phyloP scores from a whole-genome alignment of 1,140 invertebrate species.

The Bombus terrestris region DNA sequence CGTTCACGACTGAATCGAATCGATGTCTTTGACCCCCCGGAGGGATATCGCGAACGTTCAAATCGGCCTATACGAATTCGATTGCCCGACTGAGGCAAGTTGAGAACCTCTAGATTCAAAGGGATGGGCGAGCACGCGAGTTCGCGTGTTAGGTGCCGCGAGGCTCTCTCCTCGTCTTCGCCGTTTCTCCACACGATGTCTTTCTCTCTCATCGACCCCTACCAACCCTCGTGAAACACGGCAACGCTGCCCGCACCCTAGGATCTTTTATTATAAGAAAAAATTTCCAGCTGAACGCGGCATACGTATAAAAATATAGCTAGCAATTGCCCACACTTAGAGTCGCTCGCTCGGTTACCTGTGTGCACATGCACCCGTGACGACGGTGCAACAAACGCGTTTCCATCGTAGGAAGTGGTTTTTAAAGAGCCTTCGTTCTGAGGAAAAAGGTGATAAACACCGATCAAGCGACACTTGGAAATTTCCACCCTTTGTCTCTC shows the following conservation, averaged over 20 bases:
- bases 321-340: conserved; percentile 35
- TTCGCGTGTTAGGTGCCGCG: conserved; percentile 76
- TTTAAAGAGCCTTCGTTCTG: conserved; percentile 43
- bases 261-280: conserved; percentile 75
- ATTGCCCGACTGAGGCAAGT: conserved; percentile 37
- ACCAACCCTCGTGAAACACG: conserved; percentile 51
- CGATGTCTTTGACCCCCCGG: conserved; percentile 28
- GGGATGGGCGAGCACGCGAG: conserved; percentile 80
- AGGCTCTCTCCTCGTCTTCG: conserved; percentile 44
- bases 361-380: conserved; percentile 63
- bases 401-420: conserved; percentile 13
- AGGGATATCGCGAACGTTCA: background rate
- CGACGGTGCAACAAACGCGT: conserved; percentile 57
- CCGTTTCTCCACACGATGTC: conserved; percentile 7
- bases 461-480: conserved; percentile 40
- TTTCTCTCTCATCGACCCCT: conserved; percentile 47
- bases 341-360: conserved; percentile 38
- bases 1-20: background rate
- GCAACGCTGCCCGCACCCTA: conserved; percentile 47
- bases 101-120: conserved; percentile 76
- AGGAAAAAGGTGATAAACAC: conserved; percentile 45
- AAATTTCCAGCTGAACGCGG: conserved; percentile 67
- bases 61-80: conserved; percentile 1
- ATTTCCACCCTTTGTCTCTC: conserved; percentile 38
- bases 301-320: conserved; percentile 64